Percentiles rank a stretch among this genome's conserved stretches.
Evolutionary conservation across 2,113 vertebrate genomes (phyloP).

Genomic region (Myiagra hebetior): DNA sequence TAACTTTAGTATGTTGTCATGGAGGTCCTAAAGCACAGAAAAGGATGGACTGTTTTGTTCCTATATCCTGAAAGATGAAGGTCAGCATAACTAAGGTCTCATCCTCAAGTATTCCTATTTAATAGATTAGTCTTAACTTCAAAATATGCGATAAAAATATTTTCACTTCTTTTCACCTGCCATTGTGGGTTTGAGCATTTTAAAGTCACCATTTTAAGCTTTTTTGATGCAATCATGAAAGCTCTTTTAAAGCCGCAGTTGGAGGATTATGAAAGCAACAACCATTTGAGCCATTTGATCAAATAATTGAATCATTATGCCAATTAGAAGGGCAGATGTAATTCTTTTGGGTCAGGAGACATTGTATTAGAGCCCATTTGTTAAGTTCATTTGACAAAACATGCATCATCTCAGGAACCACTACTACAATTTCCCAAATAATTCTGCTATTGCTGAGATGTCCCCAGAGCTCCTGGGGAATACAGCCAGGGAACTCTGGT

Average conservation of each 20-base stretch:
- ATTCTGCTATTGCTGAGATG: background rate
- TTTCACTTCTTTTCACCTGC: background rate
- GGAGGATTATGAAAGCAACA: background rate
- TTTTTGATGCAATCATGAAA: background rate
- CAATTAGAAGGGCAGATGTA: background rate
- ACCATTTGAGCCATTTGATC: background rate
- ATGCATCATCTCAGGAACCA: background rate
- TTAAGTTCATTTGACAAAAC: background rate
- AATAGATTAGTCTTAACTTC: background rate
- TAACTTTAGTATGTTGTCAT: background rate
- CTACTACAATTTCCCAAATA: background rate
- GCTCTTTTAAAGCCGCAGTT: background rate
- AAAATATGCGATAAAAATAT: background rate
- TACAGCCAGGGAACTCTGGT: background rate
- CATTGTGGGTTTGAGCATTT: background rate
- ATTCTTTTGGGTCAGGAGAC: background rate
- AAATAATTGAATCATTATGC: background rate
- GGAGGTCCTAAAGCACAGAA: background rate
- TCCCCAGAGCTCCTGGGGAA: background rate
- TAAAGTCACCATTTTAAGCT: background rate
- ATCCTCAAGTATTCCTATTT: background rate
- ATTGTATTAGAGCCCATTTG: background rate
- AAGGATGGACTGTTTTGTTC: background rate
- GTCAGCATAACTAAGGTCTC: background rate
- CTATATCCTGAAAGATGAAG: background rate